These are phyloP conservation scores for Scomber colias DNA, from an alignment of 2,113 vertebrate species.

Conservation along the genomic window DNA sequence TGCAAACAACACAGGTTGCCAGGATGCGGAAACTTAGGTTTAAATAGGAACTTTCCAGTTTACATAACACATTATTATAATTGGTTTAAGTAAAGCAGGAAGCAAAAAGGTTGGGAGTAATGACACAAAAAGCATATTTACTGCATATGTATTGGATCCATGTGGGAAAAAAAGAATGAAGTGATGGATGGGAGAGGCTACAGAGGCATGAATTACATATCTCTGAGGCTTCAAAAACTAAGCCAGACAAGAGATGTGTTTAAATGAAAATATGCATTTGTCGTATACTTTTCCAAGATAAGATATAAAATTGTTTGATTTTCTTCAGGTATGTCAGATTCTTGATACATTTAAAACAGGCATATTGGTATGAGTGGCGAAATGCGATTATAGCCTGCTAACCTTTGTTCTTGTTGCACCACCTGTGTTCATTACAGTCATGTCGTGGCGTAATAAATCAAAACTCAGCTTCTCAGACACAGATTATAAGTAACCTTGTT, in stretches of 20 bases:
- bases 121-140: background rate
- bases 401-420: conserved; percentile 47
- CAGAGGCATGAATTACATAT: background rate
- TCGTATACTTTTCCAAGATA: background rate
- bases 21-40: conserved; percentile 1
- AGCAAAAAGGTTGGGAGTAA: background rate
- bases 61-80: background rate
- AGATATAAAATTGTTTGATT: background rate
- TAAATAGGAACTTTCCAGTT: background rate
- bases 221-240: background rate
- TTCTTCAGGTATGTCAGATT: conserved; percentile 3
- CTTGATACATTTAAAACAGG: conserved; percentile 18
- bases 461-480: conserved; percentile 51
- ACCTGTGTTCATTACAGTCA: conserved; percentile 63
- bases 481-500: conserved; percentile 55
- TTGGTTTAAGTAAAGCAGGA: background rate
- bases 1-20: background rate
- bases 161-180: conserved; percentile 2
- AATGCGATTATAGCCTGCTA: conserved; percentile 48
- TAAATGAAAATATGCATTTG: background rate
- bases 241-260: background rate
- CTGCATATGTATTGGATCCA: background rate
- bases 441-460: conserved; percentile 61
- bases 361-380: conserved; percentile 46
- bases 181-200: background rate